Evolutionary conservation across 1,140 invertebrate species (phyloP).

Genomic region (Trichogramma pretiosum): DNA sequence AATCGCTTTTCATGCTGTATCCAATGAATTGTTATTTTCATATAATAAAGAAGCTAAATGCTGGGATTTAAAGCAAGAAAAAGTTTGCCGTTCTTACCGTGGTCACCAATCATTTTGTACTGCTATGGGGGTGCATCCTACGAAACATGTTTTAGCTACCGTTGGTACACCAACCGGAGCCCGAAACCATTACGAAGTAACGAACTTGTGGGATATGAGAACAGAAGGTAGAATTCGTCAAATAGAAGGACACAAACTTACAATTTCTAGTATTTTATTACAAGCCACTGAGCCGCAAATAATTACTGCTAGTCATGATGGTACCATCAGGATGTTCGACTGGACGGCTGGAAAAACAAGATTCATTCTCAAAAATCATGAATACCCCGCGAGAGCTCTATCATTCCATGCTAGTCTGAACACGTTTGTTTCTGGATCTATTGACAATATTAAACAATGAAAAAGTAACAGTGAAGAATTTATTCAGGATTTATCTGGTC

Average conservation of each 20-base stretch:
- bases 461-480: constrained; percentile 97
- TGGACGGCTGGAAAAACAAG: constrained; percentile 89
- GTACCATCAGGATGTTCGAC: constrained; percentile 92
- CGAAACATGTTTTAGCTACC: constrained; percentile 88
- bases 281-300: constrained; percentile 90
- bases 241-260: constrained; percentile 93
- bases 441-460: constrained; percentile 99
- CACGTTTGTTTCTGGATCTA: constrained; percentile 95
- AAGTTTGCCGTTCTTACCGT: constrained; percentile 97
- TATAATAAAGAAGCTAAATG: constrained; percentile 99
- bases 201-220: constrained; percentile 96
- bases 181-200: too few relatives aligned
- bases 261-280: constrained; percentile 86
- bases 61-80: constrained; percentile 99
- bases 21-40: constrained; percentile 97
- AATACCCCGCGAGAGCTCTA: constrained; percentile 92
- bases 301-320: constrained; percentile 74
- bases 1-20: constrained; percentile 82
- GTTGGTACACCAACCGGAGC: constrained; percentile 89
- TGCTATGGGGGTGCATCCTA: constrained; percentile 87
- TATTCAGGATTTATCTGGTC: constrained; percentile 93
- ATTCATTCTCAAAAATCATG: constrained; percentile 96
- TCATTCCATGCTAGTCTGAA: constrained; percentile 86
- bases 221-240: constrained; percentile 98
- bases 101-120: constrained; percentile 97